These are phyloP conservation scores for Promerops cafer DNA, from an alignment of 2,113 vertebrate species.

Conservation along the genomic window DNA sequence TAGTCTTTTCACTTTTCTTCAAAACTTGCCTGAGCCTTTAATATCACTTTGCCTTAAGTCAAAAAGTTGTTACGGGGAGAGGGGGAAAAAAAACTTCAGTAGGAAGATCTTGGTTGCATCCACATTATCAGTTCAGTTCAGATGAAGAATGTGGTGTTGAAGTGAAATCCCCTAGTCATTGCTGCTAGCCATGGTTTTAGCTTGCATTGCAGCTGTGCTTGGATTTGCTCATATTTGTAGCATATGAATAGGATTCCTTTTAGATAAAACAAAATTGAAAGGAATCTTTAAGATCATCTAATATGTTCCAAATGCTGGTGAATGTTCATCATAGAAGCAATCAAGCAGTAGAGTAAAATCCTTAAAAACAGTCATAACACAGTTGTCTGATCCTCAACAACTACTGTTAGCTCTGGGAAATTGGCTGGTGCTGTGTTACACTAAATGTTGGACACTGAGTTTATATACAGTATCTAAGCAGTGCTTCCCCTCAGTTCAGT, in stretches of 20 bases:
- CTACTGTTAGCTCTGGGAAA: background rate
- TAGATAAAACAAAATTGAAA: background rate
- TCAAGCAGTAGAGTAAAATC: background rate
- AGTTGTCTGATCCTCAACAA: background rate
- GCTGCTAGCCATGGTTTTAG: background rate
- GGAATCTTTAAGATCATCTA: background rate
- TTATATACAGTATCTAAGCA: background rate
- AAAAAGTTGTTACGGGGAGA: background rate
- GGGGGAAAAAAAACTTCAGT: background rate
- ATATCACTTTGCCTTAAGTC: background rate
- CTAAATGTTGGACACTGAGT: background rate
- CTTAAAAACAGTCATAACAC: accelerated
- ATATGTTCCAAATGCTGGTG: background rate
- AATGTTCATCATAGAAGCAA: background rate
- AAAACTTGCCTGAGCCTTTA: background rate
- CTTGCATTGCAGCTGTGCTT: background rate
- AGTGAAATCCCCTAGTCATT: background rate
- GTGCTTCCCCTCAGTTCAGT: background rate
- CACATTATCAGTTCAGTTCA: background rate
- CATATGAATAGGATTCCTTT: background rate
- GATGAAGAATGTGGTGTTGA: background rate
- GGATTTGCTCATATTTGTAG: background rate
- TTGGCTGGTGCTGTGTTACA: background rate
- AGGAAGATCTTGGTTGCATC: background rate
- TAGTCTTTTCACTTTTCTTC: background rate